Percentiles rank a stretch among this genome's conserved stretches.
Evolutionary conservation across 1,140 invertebrate species (phyloP).

Genomic region (Drosophila azteca): DNA sequence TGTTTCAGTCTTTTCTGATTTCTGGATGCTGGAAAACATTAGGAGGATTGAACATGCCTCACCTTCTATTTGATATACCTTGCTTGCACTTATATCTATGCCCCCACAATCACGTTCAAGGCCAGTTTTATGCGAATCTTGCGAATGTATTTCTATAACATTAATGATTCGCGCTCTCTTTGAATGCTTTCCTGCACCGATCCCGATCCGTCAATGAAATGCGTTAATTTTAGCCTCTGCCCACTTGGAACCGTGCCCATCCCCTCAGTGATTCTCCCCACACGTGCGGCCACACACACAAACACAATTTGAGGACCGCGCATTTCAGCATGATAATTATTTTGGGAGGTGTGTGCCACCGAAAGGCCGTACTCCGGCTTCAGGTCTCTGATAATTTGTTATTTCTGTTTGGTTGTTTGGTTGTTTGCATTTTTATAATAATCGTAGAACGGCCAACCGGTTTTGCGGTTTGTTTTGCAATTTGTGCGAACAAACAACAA

Average conservation of each 20-base stretch:
- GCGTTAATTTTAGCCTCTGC: conserved; percentile 45
- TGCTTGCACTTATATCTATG: background rate
- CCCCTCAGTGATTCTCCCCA: background rate
- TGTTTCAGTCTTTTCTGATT: too few species aligned
- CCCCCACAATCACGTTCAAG: conserved; percentile 49
- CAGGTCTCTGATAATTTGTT: conserved; percentile 53
- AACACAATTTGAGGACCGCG: conserved; percentile 2
- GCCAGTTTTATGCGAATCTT: conserved; percentile 9
- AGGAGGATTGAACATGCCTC: background rate
- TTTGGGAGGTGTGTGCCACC: conserved; percentile 60
- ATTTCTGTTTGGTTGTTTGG: conserved; percentile 8
- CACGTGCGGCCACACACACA: conserved; percentile 23
- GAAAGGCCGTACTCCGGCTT: conserved; percentile 3
- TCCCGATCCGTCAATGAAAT: conserved; percentile 36
- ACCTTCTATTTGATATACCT: background rate
- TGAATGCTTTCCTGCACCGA: conserved; percentile 25
- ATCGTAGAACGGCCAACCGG: conserved; percentile 23
- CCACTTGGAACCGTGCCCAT: conserved; percentile 46
- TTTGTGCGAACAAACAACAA: conserved; percentile 1
- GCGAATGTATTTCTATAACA: conserved; percentile 24
- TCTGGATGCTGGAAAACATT: too few species aligned
- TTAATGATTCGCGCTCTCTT: conserved; percentile 35
- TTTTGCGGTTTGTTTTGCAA: conserved; percentile 30
- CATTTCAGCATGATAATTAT: conserved; percentile 29
- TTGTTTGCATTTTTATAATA: conserved; percentile 30